Evolutionary conservation across 2,113 vertebrate species (phyloP).

Genomic region (Phrynocephalus versicolor): DNA sequence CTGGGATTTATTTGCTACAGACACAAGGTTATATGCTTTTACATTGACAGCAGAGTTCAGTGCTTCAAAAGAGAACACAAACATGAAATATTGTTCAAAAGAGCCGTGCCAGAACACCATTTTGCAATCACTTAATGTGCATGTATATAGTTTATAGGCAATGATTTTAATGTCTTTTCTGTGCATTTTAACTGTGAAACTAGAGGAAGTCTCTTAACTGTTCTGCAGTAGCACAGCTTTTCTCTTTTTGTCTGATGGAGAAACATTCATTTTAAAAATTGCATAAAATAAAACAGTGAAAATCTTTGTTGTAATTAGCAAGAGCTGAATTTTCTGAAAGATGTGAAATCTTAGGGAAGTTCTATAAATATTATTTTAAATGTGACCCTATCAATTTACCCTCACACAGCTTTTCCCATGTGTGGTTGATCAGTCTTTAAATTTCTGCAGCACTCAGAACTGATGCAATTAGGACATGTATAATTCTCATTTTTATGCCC

Average conservation of each 20-base stretch:
- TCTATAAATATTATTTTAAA: neutral
- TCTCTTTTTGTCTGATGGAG: neutral
- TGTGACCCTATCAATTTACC: neutral
- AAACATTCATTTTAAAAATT: neutral
- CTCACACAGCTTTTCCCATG: neutral
- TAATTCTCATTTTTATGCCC: too few relatives aligned
- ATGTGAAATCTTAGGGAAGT: neutral
- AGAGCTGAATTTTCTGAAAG: neutral
- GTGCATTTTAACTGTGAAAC: neutral
- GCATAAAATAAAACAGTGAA: neutral
- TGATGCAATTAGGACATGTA: too few relatives aligned
- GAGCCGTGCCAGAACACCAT: neutral
- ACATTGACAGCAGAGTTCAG: neutral
- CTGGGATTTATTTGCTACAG: too few relatives aligned
- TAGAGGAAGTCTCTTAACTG: neutral
- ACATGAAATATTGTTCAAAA: neutral
- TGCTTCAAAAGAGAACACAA: slow-evolving; percentile 3
- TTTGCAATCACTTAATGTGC: slow-evolving; percentile 5
- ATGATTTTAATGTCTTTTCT: slow-evolving; percentile 19
- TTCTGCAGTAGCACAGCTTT: neutral
- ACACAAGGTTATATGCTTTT: neutral
- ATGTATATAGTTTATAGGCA: slow-evolving; percentile 16
- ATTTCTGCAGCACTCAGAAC: too few relatives aligned
- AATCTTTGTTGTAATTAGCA: neutral
- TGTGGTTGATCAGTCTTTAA: neutral